phyloP scores from a whole-genome alignment of 2,797 vertebrate species.

The Saxicola maurus region DNA sequence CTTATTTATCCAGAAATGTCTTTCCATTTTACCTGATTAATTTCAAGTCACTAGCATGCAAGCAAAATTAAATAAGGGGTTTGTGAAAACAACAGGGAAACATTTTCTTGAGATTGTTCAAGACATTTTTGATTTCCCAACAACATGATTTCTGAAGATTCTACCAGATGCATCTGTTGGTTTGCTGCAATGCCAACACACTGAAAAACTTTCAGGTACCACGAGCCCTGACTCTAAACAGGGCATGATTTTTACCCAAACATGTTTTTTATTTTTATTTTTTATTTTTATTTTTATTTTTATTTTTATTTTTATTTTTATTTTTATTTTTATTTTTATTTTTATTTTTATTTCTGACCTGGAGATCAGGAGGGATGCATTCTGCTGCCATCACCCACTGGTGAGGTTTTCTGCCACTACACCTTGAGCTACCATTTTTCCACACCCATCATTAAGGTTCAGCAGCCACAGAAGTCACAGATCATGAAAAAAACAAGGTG shows the following conservation, averaged over 20 bases:
- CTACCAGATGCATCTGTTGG: not conserved
- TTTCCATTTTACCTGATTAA: not conserved
- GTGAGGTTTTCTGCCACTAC: not conserved
- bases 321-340: too few species aligned
- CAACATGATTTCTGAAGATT: not conserved
- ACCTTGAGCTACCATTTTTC: not conserved
- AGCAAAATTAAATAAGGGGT: not conserved
- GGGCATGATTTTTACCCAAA: not conserved
- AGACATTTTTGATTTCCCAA: not conserved
- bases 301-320: too few species aligned
- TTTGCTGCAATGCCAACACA: not conserved
- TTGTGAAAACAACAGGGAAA: not conserved
- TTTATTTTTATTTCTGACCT: not conserved
- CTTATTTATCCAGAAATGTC: not conserved
- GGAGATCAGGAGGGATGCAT: accelerated
- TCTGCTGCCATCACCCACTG: not conserved
- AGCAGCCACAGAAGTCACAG: not conserved
- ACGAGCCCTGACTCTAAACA: not conserved
- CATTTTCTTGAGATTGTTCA: accelerated
- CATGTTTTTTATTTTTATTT: too few species aligned
- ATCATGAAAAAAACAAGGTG: not conserved
- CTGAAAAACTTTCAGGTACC: not conserved
- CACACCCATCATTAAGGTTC: not conserved
- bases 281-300: too few species aligned
- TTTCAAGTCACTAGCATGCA: not conserved